A percentile compares a stretch with the other conserved stretches of the same genome.
Conservation (phyloP, 2,113 vertebrate species). For the Bungarus multicinctus region DNA sequence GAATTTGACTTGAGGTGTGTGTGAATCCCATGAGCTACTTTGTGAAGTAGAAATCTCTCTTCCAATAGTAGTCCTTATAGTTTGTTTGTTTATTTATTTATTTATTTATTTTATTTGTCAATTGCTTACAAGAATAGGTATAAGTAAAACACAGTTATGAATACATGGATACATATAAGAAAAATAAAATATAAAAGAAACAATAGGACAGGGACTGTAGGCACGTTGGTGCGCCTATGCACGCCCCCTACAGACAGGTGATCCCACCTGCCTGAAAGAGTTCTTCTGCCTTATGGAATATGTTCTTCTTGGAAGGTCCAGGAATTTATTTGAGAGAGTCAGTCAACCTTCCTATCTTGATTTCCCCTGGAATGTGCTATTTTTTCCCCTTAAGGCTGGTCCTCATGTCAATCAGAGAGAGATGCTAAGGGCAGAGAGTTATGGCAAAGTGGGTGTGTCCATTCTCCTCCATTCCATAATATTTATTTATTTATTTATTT, state of each 20-base stretch:
- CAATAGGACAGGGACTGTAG: too few relatives aligned
- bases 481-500: too few relatives aligned
- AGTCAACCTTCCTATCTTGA: not conserved
- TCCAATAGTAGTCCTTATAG: not conserved
- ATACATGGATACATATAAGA: too few relatives aligned
- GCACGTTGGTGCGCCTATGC: too few relatives aligned
- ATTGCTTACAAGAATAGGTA: too few relatives aligned
- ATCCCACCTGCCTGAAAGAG: not conserved
- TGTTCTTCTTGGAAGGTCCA: not conserved
- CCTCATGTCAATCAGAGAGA: not conserved
- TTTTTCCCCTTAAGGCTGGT: not conserved
- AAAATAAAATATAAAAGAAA: too few relatives aligned
- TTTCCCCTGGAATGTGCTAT: not conserved
- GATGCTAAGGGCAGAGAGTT: not conserved
- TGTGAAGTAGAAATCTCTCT: not conserved
- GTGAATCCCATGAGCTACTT: not conserved
- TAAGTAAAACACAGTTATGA: too few relatives aligned
- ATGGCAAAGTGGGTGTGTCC: not conserved
- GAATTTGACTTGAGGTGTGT: not conserved
- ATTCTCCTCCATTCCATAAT: not conserved
- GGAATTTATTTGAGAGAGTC: not conserved
- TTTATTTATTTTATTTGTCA: too few relatives aligned
- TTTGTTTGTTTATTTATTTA: too few relatives aligned
- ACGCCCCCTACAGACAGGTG: too few relatives aligned
- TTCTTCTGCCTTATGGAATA: not conserved